A percentile compares a stretch with the other conserved stretches of the same genome.
Conservation (phyloP, 2,797 vertebrate species). For the Xiphorhynchus erythropygius region DNA sequence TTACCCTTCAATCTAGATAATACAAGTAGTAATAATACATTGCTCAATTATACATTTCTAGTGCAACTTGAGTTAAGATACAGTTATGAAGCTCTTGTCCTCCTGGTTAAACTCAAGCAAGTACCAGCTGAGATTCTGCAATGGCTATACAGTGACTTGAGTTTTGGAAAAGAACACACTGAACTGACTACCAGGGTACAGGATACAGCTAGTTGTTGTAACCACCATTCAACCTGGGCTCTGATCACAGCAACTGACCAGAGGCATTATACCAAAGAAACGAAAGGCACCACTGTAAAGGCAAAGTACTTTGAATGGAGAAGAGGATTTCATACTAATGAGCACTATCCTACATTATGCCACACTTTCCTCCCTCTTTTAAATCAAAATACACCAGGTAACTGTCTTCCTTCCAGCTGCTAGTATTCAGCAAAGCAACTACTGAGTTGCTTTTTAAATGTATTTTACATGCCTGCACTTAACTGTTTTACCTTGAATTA, state of each 20-base stretch:
- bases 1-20: background rate
- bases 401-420: background rate
- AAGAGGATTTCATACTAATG: background rate
- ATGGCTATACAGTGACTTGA: background rate
- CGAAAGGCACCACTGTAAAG: constrained; percentile 48
- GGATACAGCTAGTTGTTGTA: background rate
- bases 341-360: background rate
- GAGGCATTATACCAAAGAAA: background rate
- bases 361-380: background rate
- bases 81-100: background rate
- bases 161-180: background rate
- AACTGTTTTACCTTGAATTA: background rate
- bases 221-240: background rate
- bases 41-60: background rate
- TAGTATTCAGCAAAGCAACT: background rate
- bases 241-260: background rate
- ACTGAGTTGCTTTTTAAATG: background rate
- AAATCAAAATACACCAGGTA: background rate
- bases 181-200: background rate
- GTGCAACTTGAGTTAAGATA: background rate
- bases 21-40: background rate
- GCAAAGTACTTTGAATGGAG: background rate
- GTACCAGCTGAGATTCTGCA: background rate
- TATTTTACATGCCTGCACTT: background rate
- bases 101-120: background rate